Evolutionary conservation across 1,140 invertebrate species (phyloP), one percentile per base, ranked within the genome.

Genomic region (Zaprionus davidi): DNA sequence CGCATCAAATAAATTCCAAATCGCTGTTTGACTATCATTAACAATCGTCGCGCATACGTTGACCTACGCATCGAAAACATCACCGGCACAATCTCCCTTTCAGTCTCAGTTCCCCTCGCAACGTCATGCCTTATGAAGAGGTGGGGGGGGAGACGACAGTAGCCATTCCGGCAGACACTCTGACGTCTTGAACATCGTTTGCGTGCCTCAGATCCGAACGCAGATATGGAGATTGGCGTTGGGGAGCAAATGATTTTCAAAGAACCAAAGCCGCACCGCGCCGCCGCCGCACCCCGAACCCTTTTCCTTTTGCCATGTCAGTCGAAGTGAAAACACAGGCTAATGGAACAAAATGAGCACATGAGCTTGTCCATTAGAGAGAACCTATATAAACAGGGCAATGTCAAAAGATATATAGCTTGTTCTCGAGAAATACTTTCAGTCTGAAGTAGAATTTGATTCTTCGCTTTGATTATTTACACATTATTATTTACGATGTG

Each of bases 21-120:
- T 75, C 74, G 83, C 73, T 87, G 83, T 82, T 82, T 80, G 77
- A 87, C 78, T 86, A 80, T 82, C 83, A 87, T 83, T 87, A 87
- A 87, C 83, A 87, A 83, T 87, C 84, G 82, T 77, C 79, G 20
- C 17, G 46, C 46, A 51, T 51, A 51, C 46, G 20, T 51, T 51
- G 46, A 86, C 76, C 73, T 79, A 86, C 77, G 76, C 86, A 82
- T 7, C 41, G 15, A n/a, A 41, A 41, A 15, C 15, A 41, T 15
- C 38, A 41, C 69, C 71, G 66, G 57, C 63, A 57, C 60, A 71
- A 51, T 57, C 53, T 51, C 31, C 66, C 53, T 4, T 24, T 22
- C 31, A 34, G 31, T 15, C 63, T 31, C 53, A 15, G 17, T 3
- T 51, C 46, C 24, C 41, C 51, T 6, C 6, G 51, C 46, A 46